Percentiles rank a stretch among this genome's conserved stretches.
Conservation (phyloP, 2,888 invertebrate genomes). For the Hypomecis atomaria region DNA sequence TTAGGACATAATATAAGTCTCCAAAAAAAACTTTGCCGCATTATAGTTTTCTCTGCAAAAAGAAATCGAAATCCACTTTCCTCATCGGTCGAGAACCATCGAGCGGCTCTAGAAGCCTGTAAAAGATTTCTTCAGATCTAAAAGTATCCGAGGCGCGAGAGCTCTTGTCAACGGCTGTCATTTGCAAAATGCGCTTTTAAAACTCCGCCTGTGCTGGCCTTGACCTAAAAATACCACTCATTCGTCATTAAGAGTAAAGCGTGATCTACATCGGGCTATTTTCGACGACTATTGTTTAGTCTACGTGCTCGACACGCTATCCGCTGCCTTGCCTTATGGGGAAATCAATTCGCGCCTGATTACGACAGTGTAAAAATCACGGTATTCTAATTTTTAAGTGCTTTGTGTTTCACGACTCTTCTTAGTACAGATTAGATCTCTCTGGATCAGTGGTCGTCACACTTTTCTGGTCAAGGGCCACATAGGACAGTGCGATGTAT, state of each 20-base stretch:
- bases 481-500: too few relatives aligned
- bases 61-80: constrained; percentile 21
- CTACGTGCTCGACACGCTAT: constrained; percentile 15
- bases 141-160: constrained; percentile 25
- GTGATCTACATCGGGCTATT: constrained; percentile 22
- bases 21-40: not conserved
- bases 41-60: not conserved
- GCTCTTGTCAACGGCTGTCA: constrained; percentile 33
- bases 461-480: too few relatives aligned
- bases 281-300: constrained; percentile 21
- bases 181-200: constrained; percentile 36
- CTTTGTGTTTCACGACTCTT: too few relatives aligned
- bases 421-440: too few relatives aligned
- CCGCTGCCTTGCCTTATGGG: constrained; percentile 15
- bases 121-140: constrained; percentile 25
- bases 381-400: too few relatives aligned
- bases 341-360: not conserved
- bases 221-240: constrained; percentile 75
- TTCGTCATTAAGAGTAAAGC: constrained; percentile 25
- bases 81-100: constrained; percentile 16
- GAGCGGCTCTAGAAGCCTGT: constrained; percentile 17
- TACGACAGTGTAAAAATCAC: too few relatives aligned
- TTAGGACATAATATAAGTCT: too few relatives aligned
- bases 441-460: too few relatives aligned
- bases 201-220: constrained; percentile 57